Base-by-base conservation (phyloP, 1,140 invertebrate genomes). In the Holotrichia oblita region DNA sequence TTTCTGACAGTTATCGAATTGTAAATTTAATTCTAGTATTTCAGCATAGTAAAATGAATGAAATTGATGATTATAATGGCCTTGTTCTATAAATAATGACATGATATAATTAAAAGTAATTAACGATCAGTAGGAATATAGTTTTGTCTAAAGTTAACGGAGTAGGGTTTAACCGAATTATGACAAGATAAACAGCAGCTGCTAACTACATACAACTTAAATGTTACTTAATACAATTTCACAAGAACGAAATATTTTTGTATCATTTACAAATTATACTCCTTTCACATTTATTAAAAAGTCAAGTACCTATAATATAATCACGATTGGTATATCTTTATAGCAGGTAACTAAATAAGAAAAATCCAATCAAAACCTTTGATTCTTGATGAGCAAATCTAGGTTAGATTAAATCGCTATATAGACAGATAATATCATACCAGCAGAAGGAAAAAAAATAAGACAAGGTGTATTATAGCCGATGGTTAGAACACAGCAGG, bases 21-120 rank as follows among this genome's bases (percentile, higher is more conserved):
- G n/a, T n/a, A n/a, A n/a, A n/a, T n/a, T n/a, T n/a, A n/a, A n/a
- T n/a, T n/a, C n/a, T n/a, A n/a, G n/a, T n/a, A n/a, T n/a, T n/a
- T n/a, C n/a, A n/a, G n/a, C n/a, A n/a, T n/a, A n/a, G n/a, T n/a
- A n/a, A n/a, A n/a, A n/a, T n/a, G n/a, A n/a, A n/a, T n/a, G n/a
- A n/a, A 69, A 22, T 69, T 69, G 61, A 34, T 27, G 61, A 55
- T 17, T 55, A 7, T 22, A 14, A 3, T 20, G 61, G 10, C 61
- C 61, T 69, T 69, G 61, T 27, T 69, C 61, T 69, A 69, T 69
- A 69, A 27, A 69, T 69, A 69, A 69, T 69, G 20, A 34, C 61
- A 22, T 27, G 22, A 22, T 69, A 22, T 69, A 69, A 69, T 69
- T 69, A 69, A 69, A 69, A 27, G 61, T 12, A 22, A 22, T 10